Conservation (phyloP, 2,113 vertebrate genomes). For the Nymphicus hollandicus region DNA sequence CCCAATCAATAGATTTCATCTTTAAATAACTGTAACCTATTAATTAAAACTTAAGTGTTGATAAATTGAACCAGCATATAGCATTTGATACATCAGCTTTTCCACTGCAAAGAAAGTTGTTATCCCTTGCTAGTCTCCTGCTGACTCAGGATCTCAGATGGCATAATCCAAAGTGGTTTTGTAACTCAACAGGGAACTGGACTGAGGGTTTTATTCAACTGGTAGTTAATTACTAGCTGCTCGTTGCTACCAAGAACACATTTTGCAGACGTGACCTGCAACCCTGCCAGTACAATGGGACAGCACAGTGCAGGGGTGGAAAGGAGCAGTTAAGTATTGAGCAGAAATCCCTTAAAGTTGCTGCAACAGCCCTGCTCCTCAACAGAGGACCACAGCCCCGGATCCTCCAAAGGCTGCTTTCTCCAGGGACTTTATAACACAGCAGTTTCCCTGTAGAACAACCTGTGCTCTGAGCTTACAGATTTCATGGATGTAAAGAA, state of each 20-base stretch:
- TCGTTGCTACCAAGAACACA: neutral
- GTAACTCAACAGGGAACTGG: neutral
- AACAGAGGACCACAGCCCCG: rapidly evolving
- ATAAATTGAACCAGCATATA: neutral
- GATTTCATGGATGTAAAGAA: neutral
- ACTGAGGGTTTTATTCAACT: neutral
- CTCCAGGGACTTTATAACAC: neutral
- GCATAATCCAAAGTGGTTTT: neutral
- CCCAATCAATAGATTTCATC: neutral
- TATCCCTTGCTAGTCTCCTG: neutral
- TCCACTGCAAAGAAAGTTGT: neutral
- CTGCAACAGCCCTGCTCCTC: neutral
- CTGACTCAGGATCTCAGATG: neutral
- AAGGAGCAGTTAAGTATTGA: neutral
- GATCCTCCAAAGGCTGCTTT: neutral
- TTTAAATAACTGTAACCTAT: neutral
- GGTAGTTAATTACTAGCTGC: neutral
- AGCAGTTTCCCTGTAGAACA: neutral
- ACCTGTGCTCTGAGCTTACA: neutral
- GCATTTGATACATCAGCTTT: neutral
- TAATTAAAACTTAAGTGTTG: neutral
- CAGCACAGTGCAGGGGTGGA: neutral
- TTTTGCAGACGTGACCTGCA: neutral
- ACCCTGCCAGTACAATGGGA: rapidly evolving
- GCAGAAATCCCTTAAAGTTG: neutral